Base-by-base conservation (phyloP, 2,797 vertebrate genomes). In the Huso huso region DNA sequence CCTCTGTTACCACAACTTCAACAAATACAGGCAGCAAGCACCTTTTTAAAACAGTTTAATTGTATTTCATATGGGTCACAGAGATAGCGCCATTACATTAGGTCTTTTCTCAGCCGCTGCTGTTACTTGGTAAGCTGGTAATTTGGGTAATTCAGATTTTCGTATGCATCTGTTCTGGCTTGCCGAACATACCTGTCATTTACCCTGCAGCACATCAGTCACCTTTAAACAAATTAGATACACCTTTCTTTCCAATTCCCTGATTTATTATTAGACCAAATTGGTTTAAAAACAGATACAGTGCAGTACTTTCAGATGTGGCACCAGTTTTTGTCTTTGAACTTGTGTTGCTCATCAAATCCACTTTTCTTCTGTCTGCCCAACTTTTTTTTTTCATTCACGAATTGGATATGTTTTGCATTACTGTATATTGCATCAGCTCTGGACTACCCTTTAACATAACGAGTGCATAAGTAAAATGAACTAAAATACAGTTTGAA, bases 391-490 rank as follows among this genome's bases (percentile, higher is more conserved):
- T 80, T 63, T 71, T 67, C 71, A 74, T 68, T 75, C 73, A 77
- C 48, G 48, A 65, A 68, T 71, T 69, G 76, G 73, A 18, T 74
- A 83, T 90, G 87, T 84, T 91, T 87, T 84, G 78, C 82, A 81
- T 89, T 90, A 88, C 79, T 84, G 75, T 67, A 71, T 79, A 72
- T 84, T 82, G 79, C 84, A 80, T 88, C 82, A 81, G 81, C 78
- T 74, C 82, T 59, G 77, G 79, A 78, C 80, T 81, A 88, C 82
- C 76, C 76, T 71, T 73, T 79, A 81, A 85, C 73, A 85, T 83
- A 86, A 84, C 82, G 81, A 82, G 73, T 65, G 8, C 75, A 75
- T 76, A 72, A 80, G 85, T 78, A 78, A 78, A 81, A 71, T 69
- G 69, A 77, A 72, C 64, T 64, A 70, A 78, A 82, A 78, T 58